phyloP scores from a whole-genome alignment of 2,888 invertebrate genomes.

The Agrochola lychnidis region DNA sequence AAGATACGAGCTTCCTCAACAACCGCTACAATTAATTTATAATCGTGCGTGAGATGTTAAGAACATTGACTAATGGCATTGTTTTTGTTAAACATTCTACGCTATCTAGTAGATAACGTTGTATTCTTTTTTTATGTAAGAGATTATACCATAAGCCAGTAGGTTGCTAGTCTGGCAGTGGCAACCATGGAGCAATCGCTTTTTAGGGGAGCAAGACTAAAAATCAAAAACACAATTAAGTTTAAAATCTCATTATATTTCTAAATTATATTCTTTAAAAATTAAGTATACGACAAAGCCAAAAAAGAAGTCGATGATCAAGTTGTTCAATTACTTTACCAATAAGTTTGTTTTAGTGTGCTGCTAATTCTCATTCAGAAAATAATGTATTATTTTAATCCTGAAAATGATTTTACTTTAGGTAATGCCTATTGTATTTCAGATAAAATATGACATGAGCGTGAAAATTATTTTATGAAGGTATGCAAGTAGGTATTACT shows the following conservation, averaged over 20 bases:
- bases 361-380: background rate
- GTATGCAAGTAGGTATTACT: background rate
- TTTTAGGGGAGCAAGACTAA: background rate
- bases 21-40: background rate
- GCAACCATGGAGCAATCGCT: background rate
- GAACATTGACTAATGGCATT: background rate
- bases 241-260: constrained; percentile 12
- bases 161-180: background rate
- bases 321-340: background rate
- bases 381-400: background rate
- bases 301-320: background rate
- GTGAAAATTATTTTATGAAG: constrained; percentile 1
- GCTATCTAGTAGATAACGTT: background rate
- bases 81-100: background rate
- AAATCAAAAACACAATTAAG: constrained; percentile 5
- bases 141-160: background rate
- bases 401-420: background rate
- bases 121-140: background rate
- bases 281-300: background rate
- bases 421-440: background rate
- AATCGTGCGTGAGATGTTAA: background rate
- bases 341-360: background rate
- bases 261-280: constrained; percentile 9
- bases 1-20: background rate
- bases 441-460: background rate